Conservation (phyloP, 2,888 invertebrate species). For the Mylabris sibirica region DNA sequence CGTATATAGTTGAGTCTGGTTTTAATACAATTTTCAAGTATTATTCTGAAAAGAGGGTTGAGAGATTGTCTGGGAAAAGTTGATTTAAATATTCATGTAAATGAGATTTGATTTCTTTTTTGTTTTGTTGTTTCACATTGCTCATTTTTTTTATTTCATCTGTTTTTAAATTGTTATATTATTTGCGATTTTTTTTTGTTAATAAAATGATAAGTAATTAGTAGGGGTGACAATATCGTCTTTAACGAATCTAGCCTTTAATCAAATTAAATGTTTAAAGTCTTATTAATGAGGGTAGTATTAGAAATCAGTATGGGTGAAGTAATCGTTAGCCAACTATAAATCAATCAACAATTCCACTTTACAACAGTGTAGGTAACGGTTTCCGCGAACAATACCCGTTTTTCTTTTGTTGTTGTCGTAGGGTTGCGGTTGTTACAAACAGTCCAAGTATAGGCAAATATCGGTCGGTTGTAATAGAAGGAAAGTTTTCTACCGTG, state of each 20-base stretch:
- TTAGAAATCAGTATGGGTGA: not conserved
- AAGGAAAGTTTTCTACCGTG: constrained; percentile 34
- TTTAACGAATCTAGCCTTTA: not conserved
- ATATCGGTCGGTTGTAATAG: not conserved
- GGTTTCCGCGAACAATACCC: constrained; percentile 29
- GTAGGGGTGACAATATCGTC: not conserved
- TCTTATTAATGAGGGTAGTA: constrained; percentile 7
- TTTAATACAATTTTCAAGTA: constrained; percentile 51
- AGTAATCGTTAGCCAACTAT: not conserved
- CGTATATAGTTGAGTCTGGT: constrained; percentile 36
- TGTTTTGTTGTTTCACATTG: not conserved
- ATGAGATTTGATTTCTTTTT: constrained; percentile 28
- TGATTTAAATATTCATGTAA: constrained; percentile 40
- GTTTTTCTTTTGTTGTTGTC: constrained; percentile 20
- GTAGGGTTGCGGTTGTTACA: not conserved
- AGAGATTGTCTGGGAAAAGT: constrained; percentile 39
- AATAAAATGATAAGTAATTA: not conserved
- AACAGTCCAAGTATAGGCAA: not conserved
- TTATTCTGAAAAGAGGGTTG: constrained; percentile 40
- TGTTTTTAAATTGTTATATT: not conserved
- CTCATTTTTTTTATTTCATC: not conserved
- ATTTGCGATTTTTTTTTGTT: not conserved
- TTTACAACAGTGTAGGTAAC: constrained; percentile 22
- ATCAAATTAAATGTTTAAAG: constrained; percentile 7
- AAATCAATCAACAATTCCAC: not conserved